These are phyloP conservation scores for Osmerus mordax DNA, from an alignment of 2,113 vertebrate species.

Conservation along the genomic window DNA sequence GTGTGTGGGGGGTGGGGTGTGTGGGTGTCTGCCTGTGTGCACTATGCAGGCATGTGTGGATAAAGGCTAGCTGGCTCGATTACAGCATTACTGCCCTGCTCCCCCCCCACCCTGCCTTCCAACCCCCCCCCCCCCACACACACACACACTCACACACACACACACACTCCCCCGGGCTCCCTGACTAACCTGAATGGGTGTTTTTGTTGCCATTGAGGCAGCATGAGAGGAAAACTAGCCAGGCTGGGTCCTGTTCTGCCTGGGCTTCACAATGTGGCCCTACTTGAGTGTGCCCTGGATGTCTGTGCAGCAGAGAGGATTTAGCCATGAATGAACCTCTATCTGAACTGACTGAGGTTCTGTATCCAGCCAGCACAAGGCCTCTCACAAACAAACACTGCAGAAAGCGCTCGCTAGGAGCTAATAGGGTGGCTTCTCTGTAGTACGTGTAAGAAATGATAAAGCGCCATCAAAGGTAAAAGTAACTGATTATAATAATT, in stretches of 20 bases:
- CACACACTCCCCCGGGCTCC: not conserved
- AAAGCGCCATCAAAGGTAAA: too few species aligned
- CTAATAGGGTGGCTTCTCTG: too few species aligned
- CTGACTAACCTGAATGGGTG: conserved; percentile 31
- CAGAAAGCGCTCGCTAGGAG: not conserved
- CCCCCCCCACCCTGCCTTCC: too few species aligned
- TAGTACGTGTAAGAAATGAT: too few species aligned
- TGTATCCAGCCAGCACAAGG: conserved; percentile 15
- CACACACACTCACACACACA: not conserved
- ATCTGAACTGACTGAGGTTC: conserved; percentile 24
- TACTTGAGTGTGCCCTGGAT: conserved; percentile 35
- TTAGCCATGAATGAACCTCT: conserved; percentile 27
- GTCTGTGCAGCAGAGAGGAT: conserved; percentile 23
- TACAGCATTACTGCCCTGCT: conserved; percentile 24
- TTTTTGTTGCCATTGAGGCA: conserved; percentile 42
- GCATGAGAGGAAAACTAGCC: conserved; percentile 21
- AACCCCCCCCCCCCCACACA: not conserved
- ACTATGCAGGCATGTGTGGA: conserved; percentile 9
- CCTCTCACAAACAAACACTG: not conserved
- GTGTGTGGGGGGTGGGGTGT: not conserved
- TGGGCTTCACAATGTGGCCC: conserved; percentile 15
- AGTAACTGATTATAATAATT: too few species aligned
- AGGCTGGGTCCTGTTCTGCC: conserved; percentile 21
- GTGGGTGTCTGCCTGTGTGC: conserved; percentile 1
- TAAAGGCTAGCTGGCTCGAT: conserved; percentile 44